Conservation (phyloP, 2,113 vertebrate genomes). For the Australoheros scitulus region DNA sequence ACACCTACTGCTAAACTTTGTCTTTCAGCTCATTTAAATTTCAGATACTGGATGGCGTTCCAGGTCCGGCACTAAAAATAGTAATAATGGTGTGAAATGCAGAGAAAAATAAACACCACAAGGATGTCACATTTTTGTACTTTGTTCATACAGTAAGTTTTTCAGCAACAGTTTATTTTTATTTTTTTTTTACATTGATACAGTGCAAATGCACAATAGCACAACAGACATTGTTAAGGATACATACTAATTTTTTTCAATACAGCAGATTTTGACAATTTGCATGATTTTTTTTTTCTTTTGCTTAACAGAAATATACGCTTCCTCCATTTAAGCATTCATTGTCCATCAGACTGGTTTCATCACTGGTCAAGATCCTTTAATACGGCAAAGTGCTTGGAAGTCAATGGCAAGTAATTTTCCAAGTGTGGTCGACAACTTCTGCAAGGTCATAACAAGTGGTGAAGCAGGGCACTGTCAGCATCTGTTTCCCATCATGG, state of each 20-base stretch:
- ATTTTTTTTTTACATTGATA: conserved; percentile 64
- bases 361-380: conserved; percentile 42
- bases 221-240: conserved; percentile 74
- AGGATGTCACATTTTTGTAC: conserved; percentile 46
- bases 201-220: conserved; percentile 78
- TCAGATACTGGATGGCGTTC: not conserved
- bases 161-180: conserved; percentile 52
- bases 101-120: conserved; percentile 34
- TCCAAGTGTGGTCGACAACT: conserved; percentile 48
- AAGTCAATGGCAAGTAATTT: conserved; percentile 52
- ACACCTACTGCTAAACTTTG: not conserved
- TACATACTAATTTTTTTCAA: conserved; percentile 67
- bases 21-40: not conserved
- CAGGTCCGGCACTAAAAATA: not conserved
- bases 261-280: conserved; percentile 76
- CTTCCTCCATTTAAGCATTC: conserved; percentile 42
- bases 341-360: conserved; percentile 43
- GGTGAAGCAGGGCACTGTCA: conserved; percentile 49
- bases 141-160: conserved; percentile 68
- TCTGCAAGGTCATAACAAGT: conserved; percentile 51
- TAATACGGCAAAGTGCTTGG: conserved; percentile 29
- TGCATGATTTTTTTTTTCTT: conserved; percentile 62
- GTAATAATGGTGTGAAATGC: not conserved
- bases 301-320: conserved; percentile 60
- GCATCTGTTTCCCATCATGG: conserved; percentile 55